Base-by-base conservation (phyloP, 2,113 vertebrate species). In the Archocentrus centrarchus region DNA sequence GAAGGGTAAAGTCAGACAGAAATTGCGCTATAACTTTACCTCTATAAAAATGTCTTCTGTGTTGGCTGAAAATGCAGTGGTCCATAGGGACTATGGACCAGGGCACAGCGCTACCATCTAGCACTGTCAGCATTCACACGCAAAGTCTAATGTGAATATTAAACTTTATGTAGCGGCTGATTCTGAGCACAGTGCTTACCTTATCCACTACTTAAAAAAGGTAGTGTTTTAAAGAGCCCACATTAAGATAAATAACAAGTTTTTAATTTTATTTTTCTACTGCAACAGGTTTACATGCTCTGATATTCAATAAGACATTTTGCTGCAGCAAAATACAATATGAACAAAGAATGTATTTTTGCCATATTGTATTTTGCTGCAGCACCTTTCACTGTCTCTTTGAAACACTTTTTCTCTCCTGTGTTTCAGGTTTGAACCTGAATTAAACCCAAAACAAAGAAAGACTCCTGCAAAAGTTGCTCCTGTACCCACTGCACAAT, bases 11-110 rank as follows among this genome's bases (percentile, higher is more conserved):
- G 77, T 79, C 10, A 4, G 81, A 55, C 35, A 82, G 53, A 79
- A 83, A 76, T 13, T 17, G 6, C 30, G 35, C 82, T 77, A 86
- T 92, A 30, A 89, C 64, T 91, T 81, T 60, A 80, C 20, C 44
- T 84, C 70, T 70, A 81, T 94, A 88, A 91, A 91, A 85, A 78
- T n/a, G 83, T 87, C 81, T 92, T 79, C 47, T 81, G 81, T 81
- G 80, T 84, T 89, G 68, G 84, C 89, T 59, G 59, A 85, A 79
- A 81, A 80, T 3, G 37, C 59, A 18, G 78, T 87, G 86, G 61
- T 59, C 68, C 32, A 41, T 85, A 76, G 60, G 61, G 77, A 47
- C 82, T 73, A 70, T 4, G 24, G 88, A 75, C 62, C 1, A 13
- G 20, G 17, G 68, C 80, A 66, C 17, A 53, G 55, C 66, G 61